phyloP scores from a whole-genome alignment of 64 coral and sea anemone genomes.

The Stichodactyla helianthus region DNA sequence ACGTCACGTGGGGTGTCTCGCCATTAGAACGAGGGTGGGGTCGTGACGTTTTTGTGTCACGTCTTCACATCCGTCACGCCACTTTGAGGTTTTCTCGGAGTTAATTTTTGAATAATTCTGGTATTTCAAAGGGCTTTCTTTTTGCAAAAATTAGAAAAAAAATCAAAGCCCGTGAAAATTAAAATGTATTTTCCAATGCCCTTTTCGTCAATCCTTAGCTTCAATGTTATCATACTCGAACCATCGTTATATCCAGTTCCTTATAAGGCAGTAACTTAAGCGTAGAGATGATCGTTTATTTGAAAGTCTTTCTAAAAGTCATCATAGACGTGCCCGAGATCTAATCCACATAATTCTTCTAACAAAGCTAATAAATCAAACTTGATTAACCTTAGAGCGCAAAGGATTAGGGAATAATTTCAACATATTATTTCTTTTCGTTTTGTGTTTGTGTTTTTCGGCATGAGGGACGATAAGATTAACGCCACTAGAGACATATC shows the following conservation, averaged over 20 bases:
- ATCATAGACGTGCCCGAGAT: not conserved
- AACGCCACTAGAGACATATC: not conserved
- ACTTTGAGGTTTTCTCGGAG: not conserved
- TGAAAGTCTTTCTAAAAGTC: too few relatives aligned
- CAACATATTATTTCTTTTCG: not conserved
- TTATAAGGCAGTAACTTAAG: too few relatives aligned
- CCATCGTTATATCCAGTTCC: too few relatives aligned
- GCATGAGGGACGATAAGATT: not conserved
- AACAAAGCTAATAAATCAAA: not conserved
- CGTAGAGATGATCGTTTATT: not conserved
- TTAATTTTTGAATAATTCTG: not conserved
- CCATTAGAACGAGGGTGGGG: slow-evolving; percentile 15
- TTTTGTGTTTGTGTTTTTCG: not conserved
- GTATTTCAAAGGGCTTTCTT: too few relatives aligned
- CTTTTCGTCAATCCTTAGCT: not conserved
- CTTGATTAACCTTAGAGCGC: not conserved
- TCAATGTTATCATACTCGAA: too few relatives aligned
- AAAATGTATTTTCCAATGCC: not conserved
- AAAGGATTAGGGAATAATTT: not conserved
- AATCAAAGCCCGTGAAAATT: not conserved
- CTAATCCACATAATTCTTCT: not conserved
- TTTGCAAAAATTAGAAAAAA: not conserved
- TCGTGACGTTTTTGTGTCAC: slow-evolving; percentile 18
- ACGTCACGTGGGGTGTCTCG: slow-evolving; percentile 28
- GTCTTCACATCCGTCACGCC: not conserved